Evolutionary conservation across 1,140 invertebrate species (phyloP), one percentile per base, ranked within the genome.

Genomic region (Nautilus pompilius): DNA sequence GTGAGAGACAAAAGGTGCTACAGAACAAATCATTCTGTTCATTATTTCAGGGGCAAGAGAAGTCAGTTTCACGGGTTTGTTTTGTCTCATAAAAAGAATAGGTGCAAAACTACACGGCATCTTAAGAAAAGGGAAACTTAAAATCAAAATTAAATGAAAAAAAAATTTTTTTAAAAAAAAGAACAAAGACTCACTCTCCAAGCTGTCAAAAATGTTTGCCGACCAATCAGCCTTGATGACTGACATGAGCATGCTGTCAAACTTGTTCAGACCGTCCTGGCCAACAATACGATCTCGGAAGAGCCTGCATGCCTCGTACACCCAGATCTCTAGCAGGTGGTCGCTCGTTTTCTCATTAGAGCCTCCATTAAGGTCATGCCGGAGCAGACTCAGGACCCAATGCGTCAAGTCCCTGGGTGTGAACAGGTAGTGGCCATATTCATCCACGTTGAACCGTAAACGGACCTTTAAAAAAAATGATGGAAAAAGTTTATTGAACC

Each of bases 231-330:
- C 71, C 41, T 82, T 73, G 3, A 89, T 64, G 33, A 85, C 76
- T n/a, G 81, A 80, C 36, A 78, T 82, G 2, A 90, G 63, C 63
- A 93, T 87, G 5, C 82, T 75, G 68, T 90, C 87, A 78, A 92
- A 92, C 74, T 87, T 86, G 57, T 81, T 77, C 49, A 85, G 86
- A 66, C 93, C 88, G 24, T 91, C 87, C 28, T 85, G 80, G 33
- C 85, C 86, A 2, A 89, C 86, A 26, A 96, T 83, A 72, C 89
- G 87, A 74, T 95, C 91, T 64, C 86, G 84, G 80, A 96, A 96
- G 68, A 93, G 85, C 66, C 89, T 82, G 28, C 86, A 79, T 5
- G 89, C 89, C 86, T 96, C 93, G 73, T 91, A 88, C 41, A 86
- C 80, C 69, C 92, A 84, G 17, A 89, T 87, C 86, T 91, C 74